Percentiles rank a stretch among this genome's conserved stretches.
Conservation (phyloP, 2,797 vertebrate genomes). For the Arctocebus calabarensis region DNA sequence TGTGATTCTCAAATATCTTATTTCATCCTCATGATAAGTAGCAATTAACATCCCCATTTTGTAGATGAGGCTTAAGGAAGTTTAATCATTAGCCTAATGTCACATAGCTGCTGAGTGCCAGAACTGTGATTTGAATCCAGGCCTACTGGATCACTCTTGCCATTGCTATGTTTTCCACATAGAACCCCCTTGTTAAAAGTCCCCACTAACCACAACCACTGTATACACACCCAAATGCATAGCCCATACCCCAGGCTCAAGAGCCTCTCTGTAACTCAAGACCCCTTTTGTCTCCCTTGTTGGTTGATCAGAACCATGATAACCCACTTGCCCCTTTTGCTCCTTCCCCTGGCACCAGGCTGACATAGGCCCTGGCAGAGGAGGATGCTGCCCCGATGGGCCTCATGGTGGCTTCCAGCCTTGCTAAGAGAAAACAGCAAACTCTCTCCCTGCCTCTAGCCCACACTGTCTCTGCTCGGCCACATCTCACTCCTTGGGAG, state of each 20-base stretch:
- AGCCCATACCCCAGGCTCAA: neutral
- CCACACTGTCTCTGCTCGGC: neutral
- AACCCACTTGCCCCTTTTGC: neutral
- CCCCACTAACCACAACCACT: neutral
- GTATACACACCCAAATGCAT: neutral
- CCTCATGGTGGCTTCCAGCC: neutral
- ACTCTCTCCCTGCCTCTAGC: rapidly evolving
- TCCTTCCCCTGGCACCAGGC: neutral
- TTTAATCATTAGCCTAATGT: neutral
- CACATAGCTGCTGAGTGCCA: neutral
- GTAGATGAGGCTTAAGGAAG: neutral
- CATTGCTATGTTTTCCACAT: neutral
- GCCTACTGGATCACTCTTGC: neutral
- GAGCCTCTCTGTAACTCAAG: neutral
- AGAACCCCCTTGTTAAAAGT: neutral
- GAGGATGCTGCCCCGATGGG: neutral
- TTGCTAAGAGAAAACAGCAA: neutral
- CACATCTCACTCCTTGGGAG: too few relatives aligned
- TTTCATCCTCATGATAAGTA: neutral
- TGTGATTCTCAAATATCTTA: neutral
- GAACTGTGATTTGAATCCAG: neutral
- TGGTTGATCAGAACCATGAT: neutral
- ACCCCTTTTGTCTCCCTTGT: neutral
- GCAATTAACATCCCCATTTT: neutral
- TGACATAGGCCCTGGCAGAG: neutral